A percentile compares a stretch with the other conserved stretches of the same genome.
Evolutionary conservation across 2,113 vertebrate species (phyloP).

Genomic region (Sus scrofa): T2T-Sscrofa CM000813.6:149851001-149851500

Average conservation of each 20-base stretch:
- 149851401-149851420: no score
- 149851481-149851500: no score
- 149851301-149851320: neutral
- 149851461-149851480: no score
- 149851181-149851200: neutral
- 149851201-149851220: neutral
- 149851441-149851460: no score
- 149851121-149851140: neutral
- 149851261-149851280: neutral
- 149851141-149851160: neutral
- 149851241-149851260: neutral
- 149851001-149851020: neutral
- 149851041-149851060: neutral
- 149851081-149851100: neutral
- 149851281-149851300: neutral
- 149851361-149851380: no score
- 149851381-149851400: no score
- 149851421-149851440: no score
- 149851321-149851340: neutral
- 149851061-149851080: neutral
- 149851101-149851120: neutral
- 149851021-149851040: neutral
- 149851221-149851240: neutral
- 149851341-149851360: no score
- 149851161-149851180: neutral